Base-by-base conservation (phyloP, 2,888 invertebrate species). In the Trachelus iudaicus region DNA sequence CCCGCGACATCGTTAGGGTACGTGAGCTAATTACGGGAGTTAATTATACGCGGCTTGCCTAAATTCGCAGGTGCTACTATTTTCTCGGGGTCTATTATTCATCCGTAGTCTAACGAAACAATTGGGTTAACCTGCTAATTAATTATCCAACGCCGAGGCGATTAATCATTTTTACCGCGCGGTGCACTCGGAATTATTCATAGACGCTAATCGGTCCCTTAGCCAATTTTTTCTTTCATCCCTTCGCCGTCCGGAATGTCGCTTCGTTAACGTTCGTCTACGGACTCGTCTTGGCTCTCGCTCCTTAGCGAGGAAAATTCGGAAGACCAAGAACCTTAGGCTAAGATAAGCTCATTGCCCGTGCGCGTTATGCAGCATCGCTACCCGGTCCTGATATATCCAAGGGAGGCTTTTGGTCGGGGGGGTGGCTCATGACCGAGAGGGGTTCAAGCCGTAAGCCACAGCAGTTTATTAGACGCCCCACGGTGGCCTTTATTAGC, bases 401-500 rank as follows among this genome's bases (percentile, higher is more conserved):
- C 15, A 9, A 9, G 56, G 56, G 56, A 9, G 9, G 56, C 23
- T 23, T 23, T 34, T 31, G 31, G 11, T 69, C 30, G 33, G 71
- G 31, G 12, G 6, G 71, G 9, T 31, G 71, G 71, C 31, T 71
- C 56, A 71, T 34, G 71, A 71, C 33, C 31, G 23, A 34, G 71
- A 71, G 71, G 34, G 34, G 71, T 71, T 33, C 33, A 71, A 31
- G 31, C 71, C 82, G 82, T 86, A 86, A 85, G 85, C 86, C 77
- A 69, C 80, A 83, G 76, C 83, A 85, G 89, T 89, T 89, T 89
- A 89, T 89, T 90, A 89, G 87, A 84, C 83, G 84, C 80, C 89
- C 85, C 80, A 86, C 86, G 84, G 89, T 79, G 88, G 82, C 85
- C 87, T 90, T 89, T 90, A 90, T 90, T 89, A 89, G 87, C 82